A percentile compares a stretch with the other conserved stretches of the same genome.
phyloP scores from a whole-genome alignment of 1,140 invertebrate genomes.

The Drosophila bifasciata region DNA sequence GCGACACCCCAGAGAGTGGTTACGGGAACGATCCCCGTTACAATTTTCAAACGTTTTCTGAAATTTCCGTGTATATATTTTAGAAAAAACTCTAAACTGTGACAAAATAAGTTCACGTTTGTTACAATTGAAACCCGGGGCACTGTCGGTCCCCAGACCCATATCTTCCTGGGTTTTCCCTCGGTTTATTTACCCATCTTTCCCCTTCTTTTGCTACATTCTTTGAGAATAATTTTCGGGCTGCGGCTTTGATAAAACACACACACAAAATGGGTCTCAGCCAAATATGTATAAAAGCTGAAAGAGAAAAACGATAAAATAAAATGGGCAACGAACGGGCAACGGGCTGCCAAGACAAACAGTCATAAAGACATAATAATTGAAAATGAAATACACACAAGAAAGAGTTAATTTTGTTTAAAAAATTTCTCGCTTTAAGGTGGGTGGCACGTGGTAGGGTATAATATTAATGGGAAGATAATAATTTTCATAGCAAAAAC shows the following conservation, averaged over 20 bases:
- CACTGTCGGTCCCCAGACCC: too few relatives aligned
- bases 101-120: conserved; percentile 32
- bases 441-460: not conserved
- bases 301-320: conserved; percentile 6
- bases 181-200: conserved; percentile 25
- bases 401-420: conserved; percentile 53
- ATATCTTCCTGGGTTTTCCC: conserved; percentile 28
- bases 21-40: too few relatives aligned
- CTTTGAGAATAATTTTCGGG: conserved; percentile 39
- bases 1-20: too few relatives aligned
- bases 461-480: conserved; percentile 58
- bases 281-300: conserved; percentile 34
- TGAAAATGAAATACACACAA: conserved; percentile 74
- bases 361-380: conserved; percentile 70
- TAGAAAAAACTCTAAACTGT: not conserved
- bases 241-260: conserved; percentile 53
- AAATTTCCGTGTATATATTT: conserved; percentile 18
- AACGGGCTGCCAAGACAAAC: conserved; percentile 65
- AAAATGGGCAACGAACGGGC: conserved; percentile 39
- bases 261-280: conserved; percentile 31
- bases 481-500: conserved; percentile 50
- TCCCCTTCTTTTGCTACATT: not conserved
- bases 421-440: conserved; percentile 59
- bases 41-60: conserved; percentile 16
- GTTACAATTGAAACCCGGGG: conserved; percentile 1